Evolutionary conservation across 2,888 invertebrate species (phyloP).

Genomic region (Macrosoma leucophasiata): DNA sequence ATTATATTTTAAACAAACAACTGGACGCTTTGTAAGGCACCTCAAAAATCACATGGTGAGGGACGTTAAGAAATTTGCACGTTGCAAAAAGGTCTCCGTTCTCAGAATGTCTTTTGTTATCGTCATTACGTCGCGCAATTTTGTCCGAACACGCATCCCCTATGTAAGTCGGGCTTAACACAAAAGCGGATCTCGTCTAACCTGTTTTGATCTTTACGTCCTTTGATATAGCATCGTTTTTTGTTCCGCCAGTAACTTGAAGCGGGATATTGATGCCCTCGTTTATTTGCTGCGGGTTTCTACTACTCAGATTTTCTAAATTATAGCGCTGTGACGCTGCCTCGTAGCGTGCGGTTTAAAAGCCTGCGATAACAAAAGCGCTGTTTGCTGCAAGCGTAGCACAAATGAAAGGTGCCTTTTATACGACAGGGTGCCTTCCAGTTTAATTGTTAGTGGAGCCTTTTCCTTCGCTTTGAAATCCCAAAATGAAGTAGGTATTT

Average conservation of each 20-base stretch:
- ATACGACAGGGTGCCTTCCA: conserved; percentile 50
- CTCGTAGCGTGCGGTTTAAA: conserved; percentile 27
- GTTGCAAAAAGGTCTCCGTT: conserved; percentile 57
- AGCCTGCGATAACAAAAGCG: conserved; percentile 33
- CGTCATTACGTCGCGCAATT: conserved; percentile 65
- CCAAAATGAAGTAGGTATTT: conserved; percentile 47
- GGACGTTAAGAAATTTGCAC: conserved; percentile 56
- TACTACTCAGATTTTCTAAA: conserved; percentile 40
- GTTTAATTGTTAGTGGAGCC: conserved; percentile 45
- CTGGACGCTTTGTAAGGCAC: conserved; percentile 33
- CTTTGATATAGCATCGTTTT: conserved; percentile 14
- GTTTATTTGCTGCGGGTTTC: conserved; percentile 58
- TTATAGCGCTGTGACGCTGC: conserved; percentile 40
- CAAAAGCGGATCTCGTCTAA: conserved; percentile 30
- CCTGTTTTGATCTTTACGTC: conserved; percentile 25
- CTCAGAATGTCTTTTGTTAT: conserved; percentile 68
- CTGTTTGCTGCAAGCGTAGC: conserved; percentile 32
- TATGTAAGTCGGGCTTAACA: conserved; percentile 64
- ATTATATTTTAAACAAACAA: conserved; percentile 19
- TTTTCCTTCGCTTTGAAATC: conserved; percentile 29
- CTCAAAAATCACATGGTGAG: conserved; percentile 47
- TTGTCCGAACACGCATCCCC: conserved; percentile 63
- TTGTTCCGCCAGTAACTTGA: conserved; percentile 20
- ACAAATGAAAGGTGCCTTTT: conserved; percentile 46
- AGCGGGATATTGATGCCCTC: conserved; percentile 54